Evolutionary conservation across 2,797 vertebrate genomes (phyloP).

Genomic region (Coracias cyanogaster): DNA sequence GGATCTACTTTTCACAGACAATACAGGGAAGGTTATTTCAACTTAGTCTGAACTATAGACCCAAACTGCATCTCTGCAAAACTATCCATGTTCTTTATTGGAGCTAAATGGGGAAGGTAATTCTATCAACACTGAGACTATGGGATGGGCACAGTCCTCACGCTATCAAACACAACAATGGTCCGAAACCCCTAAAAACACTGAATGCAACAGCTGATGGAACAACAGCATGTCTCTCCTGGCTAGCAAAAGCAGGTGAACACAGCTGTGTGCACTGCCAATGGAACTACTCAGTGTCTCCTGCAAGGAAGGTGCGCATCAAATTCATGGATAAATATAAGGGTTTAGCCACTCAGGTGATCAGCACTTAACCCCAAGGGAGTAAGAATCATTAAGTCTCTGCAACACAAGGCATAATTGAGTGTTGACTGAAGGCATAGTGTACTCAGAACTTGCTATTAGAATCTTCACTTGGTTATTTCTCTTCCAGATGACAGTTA

Average conservation of each 20-base stretch:
- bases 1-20: background rate
- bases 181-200: background rate
- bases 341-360: background rate
- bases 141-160: background rate
- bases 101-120: background rate
- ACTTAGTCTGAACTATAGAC: background rate
- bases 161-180: background rate
- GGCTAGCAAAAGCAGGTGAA: background rate
- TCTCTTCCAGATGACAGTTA: background rate
- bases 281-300: background rate
- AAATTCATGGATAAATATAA: background rate
- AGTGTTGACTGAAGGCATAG: fast-evolving
- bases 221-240: background rate
- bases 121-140: background rate
- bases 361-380: background rate
- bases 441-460: background rate
- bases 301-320: background rate
- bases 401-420: background rate
- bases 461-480: background rate
- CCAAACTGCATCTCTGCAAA: background rate
- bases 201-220: background rate
- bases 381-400: background rate
- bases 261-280: background rate
- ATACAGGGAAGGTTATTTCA: background rate
- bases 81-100: fast-evolving